Conservation (phyloP, 2,797 vertebrate genomes). For the Platalea minor region DNA sequence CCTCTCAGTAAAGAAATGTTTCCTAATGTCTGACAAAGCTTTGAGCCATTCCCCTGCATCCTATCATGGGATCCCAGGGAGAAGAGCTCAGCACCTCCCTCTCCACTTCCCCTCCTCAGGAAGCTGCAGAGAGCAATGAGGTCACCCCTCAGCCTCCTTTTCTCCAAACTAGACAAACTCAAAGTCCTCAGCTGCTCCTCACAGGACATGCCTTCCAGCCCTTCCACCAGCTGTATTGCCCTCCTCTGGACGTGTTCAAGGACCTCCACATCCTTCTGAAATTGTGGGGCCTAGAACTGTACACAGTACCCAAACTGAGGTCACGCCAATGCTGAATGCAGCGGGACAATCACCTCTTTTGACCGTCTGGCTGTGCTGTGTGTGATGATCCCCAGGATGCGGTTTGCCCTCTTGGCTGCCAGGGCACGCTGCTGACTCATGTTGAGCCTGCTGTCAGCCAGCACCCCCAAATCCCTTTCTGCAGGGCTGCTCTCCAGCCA, state of each 20-base stretch:
- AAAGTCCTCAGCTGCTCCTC: background rate
- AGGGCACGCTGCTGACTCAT: background rate
- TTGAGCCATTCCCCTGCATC: rapidly evolving
- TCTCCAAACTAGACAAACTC: background rate
- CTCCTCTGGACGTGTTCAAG: background rate
- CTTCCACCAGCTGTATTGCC: background rate
- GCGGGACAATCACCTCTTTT: rapidly evolving
- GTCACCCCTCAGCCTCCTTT: background rate
- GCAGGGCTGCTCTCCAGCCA: background rate
- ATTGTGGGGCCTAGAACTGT: background rate
- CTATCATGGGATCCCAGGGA: background rate
- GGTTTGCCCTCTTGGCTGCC: background rate
- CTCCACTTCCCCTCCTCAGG: background rate
- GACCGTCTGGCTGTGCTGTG: background rate
- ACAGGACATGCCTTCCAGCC: background rate
- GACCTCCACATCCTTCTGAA: background rate
- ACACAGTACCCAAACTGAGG: background rate
- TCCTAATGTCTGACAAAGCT: background rate
- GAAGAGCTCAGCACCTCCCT: background rate
- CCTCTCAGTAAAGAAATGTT: background rate
- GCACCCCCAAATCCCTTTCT: background rate
- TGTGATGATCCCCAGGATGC: background rate
- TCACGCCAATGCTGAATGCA: rapidly evolving
- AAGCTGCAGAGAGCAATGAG: background rate
- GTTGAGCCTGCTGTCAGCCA: rapidly evolving